Evolutionary conservation across 2,113 vertebrate genomes (phyloP), one percentile per base, ranked within the genome.

Genomic region (Myotis lucifugus): DNA sequence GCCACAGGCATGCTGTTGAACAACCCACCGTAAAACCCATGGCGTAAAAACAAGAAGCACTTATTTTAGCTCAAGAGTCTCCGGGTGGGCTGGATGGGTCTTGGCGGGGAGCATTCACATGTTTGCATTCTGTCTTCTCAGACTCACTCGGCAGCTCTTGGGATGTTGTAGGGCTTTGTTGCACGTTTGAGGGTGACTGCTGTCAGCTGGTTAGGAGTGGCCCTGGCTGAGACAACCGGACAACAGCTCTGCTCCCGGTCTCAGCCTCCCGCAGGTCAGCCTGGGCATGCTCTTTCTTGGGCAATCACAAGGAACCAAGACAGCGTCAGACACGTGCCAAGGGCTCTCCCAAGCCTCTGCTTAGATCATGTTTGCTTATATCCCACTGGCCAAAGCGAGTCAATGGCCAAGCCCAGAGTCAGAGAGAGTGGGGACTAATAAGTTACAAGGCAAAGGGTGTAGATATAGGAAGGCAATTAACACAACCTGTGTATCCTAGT

Each of bases 61-160:
- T 86, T 23, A 19, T 10, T 10, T 21, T 2, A 37, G 85, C 76
- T 42, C 50, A 0, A 1, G 7, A 42, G 78, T 34, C 87, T 52
- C 78, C 0, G n/a, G 37, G 11, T 32, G 8, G 11, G 17, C 50
- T 17, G 46, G 52, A 1, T 3, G 10, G 48, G 64, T 46, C 88
- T 25, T 6, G 29, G 74, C 0, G 1, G 69, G 59, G 21, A 5
- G 19, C 34, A 0, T 3, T 42, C 50, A 1, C 15, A 1, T 11
- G 52, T 79, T 73, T 32, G 25, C 23, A 0, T 0, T 77, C 46
- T 19, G 0, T 59, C 86, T n/a, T 46, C 70, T 25, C 42, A 0
- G 0, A 6, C 52, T 50, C 34, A 5, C 34, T 50, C 1, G 0
- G 87, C 64, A 52, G 54, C 73, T 61, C 46, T 83, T 19, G 29